These are phyloP conservation scores for Ochotona princeps DNA, from an alignment of 2,113 vertebrate genomes.

Conservation along the genomic window DNA sequence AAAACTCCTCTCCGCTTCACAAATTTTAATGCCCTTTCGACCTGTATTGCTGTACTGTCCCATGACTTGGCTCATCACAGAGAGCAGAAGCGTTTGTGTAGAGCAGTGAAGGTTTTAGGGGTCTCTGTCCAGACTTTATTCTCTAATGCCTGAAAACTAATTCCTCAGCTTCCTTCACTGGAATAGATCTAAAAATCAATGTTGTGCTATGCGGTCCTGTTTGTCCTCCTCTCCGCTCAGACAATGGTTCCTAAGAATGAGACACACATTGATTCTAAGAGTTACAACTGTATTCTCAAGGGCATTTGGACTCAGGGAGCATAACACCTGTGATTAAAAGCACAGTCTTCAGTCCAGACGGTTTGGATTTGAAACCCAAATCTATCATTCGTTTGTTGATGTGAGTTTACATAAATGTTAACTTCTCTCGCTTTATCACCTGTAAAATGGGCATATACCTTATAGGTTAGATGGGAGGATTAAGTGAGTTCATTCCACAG, in stretches of 20 bases:
- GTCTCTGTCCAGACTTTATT: background rate
- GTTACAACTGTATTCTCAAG: background rate
- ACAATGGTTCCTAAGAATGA: background rate
- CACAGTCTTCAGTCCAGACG: background rate
- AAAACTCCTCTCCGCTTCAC: slow-evolving; percentile 29
- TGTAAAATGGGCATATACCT: background rate
- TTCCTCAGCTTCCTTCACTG: background rate
- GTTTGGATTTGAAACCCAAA: background rate
- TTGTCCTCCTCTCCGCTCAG: background rate
- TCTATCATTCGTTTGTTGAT: background rate
- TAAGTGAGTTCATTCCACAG: background rate
- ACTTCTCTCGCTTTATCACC: background rate
- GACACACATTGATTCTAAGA: background rate
- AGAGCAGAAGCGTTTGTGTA: background rate
- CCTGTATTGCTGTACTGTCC: background rate
- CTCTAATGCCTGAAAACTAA: background rate
- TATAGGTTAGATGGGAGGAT: background rate
- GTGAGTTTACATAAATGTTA: slow-evolving; percentile 19
- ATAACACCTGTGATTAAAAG: background rate
- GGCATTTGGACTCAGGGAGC: background rate
- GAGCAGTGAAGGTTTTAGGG: background rate
- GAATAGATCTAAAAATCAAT: background rate
- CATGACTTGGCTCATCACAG: background rate
- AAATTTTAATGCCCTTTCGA: slow-evolving; percentile 29
- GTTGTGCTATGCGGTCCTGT: background rate